phyloP scores from a whole-genome alignment of 2,888 invertebrate species.

The Andrena camellia region DNA sequence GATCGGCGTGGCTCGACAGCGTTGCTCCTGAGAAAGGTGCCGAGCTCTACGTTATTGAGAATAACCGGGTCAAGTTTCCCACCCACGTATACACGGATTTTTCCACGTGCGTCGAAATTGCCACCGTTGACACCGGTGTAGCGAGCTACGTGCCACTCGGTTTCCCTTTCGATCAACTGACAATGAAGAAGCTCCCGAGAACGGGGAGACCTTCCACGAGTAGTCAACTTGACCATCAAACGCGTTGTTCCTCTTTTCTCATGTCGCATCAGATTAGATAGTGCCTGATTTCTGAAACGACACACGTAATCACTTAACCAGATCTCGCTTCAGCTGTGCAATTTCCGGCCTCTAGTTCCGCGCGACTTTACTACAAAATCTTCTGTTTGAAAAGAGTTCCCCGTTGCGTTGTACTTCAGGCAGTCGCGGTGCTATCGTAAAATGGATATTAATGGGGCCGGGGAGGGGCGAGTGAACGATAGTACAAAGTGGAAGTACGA shows the following conservation, averaged over 20 bases:
- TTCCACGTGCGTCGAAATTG: slow-evolving; percentile 34
- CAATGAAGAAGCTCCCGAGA: not conserved
- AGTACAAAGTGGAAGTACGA: not conserved
- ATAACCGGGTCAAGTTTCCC: slow-evolving; percentile 76
- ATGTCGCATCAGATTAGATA: not conserved
- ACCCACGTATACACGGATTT: slow-evolving; percentile 21
- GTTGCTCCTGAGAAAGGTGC: slow-evolving; percentile 51
- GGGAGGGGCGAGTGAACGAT: not conserved
- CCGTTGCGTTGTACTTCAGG: not conserved
- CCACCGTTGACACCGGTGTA: slow-evolving; percentile 29
- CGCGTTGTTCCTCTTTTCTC: not conserved
- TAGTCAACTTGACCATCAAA: not conserved
- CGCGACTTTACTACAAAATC: too few relatives aligned
- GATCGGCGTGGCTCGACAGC: slow-evolving; percentile 54
- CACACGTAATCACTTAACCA: too few relatives aligned
- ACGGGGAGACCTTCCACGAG: not conserved
- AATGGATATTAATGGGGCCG: slow-evolving; percentile 9
- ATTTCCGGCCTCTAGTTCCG: too few relatives aligned
- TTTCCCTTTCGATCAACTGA: slow-evolving; percentile 38
- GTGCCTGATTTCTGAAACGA: too few relatives aligned
- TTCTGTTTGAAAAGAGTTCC: too few relatives aligned
- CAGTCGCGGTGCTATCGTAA: not conserved
- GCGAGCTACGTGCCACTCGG: not conserved
- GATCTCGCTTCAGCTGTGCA: too few relatives aligned
- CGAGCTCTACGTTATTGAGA: slow-evolving; percentile 57